Percentiles rank a stretch among this genome's conserved stretches.
Evolutionary conservation across 2,113 vertebrate species (phyloP).

Genomic region (Paraplagusia blochii): DNA sequence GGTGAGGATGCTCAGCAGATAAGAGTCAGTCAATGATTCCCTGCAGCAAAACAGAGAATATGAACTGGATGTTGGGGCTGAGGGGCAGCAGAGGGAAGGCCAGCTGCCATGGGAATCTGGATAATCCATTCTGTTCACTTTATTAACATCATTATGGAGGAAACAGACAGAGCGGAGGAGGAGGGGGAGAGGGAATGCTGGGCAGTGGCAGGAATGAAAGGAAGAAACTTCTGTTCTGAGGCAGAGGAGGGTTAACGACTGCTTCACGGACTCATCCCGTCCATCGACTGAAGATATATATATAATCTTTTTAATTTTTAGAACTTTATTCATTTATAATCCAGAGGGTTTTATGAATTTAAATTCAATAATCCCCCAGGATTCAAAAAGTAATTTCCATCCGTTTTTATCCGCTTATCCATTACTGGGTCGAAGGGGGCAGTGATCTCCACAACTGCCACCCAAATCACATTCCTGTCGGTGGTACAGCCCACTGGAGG

Average conservation of each 20-base stretch:
- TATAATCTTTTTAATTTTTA: no score
- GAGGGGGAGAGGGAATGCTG: neutral
- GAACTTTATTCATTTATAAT: no score
- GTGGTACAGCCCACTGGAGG: no score
- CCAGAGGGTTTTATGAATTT: no score
- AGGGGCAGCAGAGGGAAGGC: constrained; percentile 47
- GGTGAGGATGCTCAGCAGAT: constrained; percentile 43
- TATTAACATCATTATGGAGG: constrained; percentile 60
- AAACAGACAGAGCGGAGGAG: constrained; percentile 21
- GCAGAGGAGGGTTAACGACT: constrained; percentile 10
- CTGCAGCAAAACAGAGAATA: constrained; percentile 42
- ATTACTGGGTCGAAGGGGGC: no score
- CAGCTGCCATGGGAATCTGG: constrained; percentile 64
- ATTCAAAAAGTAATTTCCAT: no score
- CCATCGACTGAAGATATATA: no score
- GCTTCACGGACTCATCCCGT: neutral
- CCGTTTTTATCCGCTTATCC: no score
- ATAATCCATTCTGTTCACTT: constrained; percentile 62
- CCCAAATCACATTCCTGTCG: no score
- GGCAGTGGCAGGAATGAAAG: constrained; percentile 11
- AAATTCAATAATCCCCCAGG: no score
- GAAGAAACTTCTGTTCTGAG: neutral
- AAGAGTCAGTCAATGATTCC: constrained; percentile 66
- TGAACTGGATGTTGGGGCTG: constrained; percentile 6
- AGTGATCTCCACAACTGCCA: no score